A percentile compares a stretch with the other conserved stretches of the same genome.
Evolutionary conservation across 2,113 vertebrate species (phyloP).

Genomic region (Ctenodactylus gundi): DNA sequence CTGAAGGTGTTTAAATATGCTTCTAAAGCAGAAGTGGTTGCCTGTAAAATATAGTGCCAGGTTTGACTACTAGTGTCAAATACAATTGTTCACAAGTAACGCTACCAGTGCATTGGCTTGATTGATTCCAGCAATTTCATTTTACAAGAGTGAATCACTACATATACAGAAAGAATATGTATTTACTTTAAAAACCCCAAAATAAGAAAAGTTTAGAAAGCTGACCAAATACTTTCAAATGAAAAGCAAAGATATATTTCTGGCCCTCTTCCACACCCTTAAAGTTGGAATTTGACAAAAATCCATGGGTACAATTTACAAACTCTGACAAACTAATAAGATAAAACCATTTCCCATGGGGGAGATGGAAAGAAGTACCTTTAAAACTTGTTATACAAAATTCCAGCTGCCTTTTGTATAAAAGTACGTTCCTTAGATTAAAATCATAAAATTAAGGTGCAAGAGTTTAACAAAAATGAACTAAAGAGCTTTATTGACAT

Average conservation of each 20-base stretch:
- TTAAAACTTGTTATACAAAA: slow-evolving; percentile 83
- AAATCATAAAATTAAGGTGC: slow-evolving; percentile 87
- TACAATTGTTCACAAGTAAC: slow-evolving; percentile 63
- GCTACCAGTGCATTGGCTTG: slow-evolving; percentile 74
- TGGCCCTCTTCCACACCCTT: slow-evolving; percentile 71
- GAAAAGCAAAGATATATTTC: slow-evolving; percentile 74
- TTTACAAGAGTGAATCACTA: slow-evolving; percentile 80
- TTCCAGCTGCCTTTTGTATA: slow-evolving; percentile 82
- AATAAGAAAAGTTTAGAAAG: slow-evolving; percentile 72
- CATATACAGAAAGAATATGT: slow-evolving; percentile 78
- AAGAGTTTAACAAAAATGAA: slow-evolving; percentile 90
- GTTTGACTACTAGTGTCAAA: slow-evolving; percentile 74
- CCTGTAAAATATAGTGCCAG: slow-evolving; percentile 81
- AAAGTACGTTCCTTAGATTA: slow-evolving; percentile 80
- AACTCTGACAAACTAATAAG: slow-evolving; percentile 73
- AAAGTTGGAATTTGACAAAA: slow-evolving; percentile 71
- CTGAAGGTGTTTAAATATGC: slow-evolving; percentile 67
- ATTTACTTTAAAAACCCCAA: slow-evolving; percentile 69
- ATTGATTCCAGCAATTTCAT: slow-evolving; percentile 73
- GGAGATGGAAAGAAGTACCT: slow-evolving; percentile 75
- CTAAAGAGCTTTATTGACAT: slow-evolving; percentile 92
- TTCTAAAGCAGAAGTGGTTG: slow-evolving; percentile 70
- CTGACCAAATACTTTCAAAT: slow-evolving; percentile 70
- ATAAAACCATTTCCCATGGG: slow-evolving; percentile 80
- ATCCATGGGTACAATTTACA: slow-evolving; percentile 77